Conservation (phyloP, 2,113 vertebrate species). For the Mugil cephalus region DNA sequence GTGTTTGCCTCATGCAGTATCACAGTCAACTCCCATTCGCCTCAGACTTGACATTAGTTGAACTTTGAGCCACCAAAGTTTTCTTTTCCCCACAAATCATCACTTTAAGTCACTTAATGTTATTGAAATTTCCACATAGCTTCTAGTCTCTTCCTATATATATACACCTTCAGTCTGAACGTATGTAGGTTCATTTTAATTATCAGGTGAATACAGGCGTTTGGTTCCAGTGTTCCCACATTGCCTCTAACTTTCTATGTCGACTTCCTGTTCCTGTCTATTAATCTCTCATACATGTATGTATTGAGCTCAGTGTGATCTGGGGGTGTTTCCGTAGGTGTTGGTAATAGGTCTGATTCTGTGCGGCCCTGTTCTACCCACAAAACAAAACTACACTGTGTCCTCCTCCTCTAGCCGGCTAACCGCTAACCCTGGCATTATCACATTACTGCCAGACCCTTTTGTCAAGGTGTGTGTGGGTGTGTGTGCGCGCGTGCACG, state of each 20-base stretch:
- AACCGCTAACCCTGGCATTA: slow-evolving; percentile 94
- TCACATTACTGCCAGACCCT: slow-evolving; percentile 96
- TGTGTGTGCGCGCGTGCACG: slow-evolving; percentile 27
- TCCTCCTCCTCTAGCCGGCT: slow-evolving; percentile 84
- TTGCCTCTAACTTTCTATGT: neutral
- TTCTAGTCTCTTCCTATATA: neutral
- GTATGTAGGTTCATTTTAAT: neutral
- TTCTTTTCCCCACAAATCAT: too few species aligned
- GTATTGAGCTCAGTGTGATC: slow-evolving; percentile 18
- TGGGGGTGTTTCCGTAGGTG: slow-evolving; percentile 11
- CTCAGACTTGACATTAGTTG: too few species aligned
- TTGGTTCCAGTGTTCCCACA: neutral
- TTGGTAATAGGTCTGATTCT: slow-evolving; percentile 38
- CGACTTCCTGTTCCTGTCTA: slow-evolving; percentile 1
- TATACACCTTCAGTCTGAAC: neutral
- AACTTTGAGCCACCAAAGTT: too few species aligned
- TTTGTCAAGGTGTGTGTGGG: slow-evolving; percentile 76
- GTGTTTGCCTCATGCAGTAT: too few species aligned
- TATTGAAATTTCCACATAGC: too few species aligned
- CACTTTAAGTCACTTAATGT: too few species aligned
- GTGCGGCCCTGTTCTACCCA: slow-evolving; percentile 20
- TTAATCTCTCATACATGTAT: slow-evolving; percentile 22
- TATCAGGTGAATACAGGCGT: neutral
- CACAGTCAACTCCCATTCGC: too few species aligned
- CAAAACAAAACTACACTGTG: slow-evolving; percentile 90